Conservation (phyloP, 2,797 vertebrate genomes). For the Cossypha niveicapilla region DNA sequence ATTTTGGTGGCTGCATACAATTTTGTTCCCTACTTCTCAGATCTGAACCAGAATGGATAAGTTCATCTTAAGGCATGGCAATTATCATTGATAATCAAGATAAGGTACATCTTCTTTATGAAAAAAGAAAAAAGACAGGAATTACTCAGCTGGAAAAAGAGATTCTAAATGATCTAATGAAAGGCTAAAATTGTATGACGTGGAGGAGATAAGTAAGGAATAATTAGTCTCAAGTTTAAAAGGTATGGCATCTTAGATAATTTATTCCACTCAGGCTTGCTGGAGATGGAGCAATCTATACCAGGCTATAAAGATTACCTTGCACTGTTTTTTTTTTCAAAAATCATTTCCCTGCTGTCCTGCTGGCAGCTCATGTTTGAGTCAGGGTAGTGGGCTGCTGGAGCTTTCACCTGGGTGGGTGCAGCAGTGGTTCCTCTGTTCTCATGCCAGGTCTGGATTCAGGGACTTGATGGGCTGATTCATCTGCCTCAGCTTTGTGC, state of each 20-base stretch:
- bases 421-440: neutral
- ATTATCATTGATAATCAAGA: neutral
- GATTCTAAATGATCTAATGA: neutral
- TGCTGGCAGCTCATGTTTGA: neutral
- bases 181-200: neutral
- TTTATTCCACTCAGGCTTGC: neutral
- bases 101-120: neutral
- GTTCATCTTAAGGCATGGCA: neutral
- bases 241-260: neutral
- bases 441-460: neutral
- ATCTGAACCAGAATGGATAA: neutral
- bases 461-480: neutral
- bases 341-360: neutral
- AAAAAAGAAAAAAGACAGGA: neutral
- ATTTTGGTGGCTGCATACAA: neutral
- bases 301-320: neutral
- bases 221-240: neutral
- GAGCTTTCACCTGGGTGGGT: neutral
- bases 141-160: neutral
- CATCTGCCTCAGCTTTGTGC: neutral
- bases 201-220: neutral
- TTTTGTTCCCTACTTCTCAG: neutral
- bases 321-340: neutral
- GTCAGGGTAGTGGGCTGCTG: neutral
- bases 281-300: neutral